Percentiles rank a stretch among this genome's conserved stretches.
These are phyloP conservation scores for Bufotes viridis DNA, from an alignment of 2,797 vertebrate species.

Conservation along the genomic window DNA sequence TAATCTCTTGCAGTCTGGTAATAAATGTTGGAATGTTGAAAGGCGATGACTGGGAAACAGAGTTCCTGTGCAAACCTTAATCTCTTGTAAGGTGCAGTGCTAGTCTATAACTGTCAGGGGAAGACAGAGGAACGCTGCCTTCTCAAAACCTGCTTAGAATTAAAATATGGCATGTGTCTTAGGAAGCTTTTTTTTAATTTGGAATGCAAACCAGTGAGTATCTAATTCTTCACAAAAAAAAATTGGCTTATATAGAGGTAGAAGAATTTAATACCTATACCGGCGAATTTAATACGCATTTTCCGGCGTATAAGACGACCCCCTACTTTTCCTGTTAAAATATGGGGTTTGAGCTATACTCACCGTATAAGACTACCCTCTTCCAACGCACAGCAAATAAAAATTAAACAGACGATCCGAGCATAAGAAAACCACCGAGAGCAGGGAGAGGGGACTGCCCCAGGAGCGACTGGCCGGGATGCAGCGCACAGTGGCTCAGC, in stretches of 20 bases:
- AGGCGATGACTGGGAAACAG: slow-evolving; percentile 70
- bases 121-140: slow-evolving; percentile 71
- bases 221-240: background rate
- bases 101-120: slow-evolving; percentile 78
- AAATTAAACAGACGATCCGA: no score
- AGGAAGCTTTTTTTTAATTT: slow-evolving; percentile 30
- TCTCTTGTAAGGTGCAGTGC: slow-evolving; percentile 79
- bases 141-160: slow-evolving; percentile 72
- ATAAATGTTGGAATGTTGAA: slow-evolving; percentile 70
- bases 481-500: no score
- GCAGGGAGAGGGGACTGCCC: no score
- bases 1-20: slow-evolving; percentile 67
- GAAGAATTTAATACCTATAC: background rate
- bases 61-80: slow-evolving; percentile 73
- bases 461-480: no score
- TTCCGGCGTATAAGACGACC: no score
- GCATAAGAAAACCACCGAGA: no score
- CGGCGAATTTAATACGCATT: no score
- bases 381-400: no score
- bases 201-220: slow-evolving; percentile 11
- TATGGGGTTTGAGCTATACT: no score
- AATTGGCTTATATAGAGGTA: background rate
- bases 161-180: slow-evolving; percentile 68
- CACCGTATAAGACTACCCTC: no score
- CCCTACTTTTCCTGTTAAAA: no score